These are phyloP conservation scores for Arenaria interpres DNA, from an alignment of 2,113 vertebrate genomes.

Conservation along the genomic window DNA sequence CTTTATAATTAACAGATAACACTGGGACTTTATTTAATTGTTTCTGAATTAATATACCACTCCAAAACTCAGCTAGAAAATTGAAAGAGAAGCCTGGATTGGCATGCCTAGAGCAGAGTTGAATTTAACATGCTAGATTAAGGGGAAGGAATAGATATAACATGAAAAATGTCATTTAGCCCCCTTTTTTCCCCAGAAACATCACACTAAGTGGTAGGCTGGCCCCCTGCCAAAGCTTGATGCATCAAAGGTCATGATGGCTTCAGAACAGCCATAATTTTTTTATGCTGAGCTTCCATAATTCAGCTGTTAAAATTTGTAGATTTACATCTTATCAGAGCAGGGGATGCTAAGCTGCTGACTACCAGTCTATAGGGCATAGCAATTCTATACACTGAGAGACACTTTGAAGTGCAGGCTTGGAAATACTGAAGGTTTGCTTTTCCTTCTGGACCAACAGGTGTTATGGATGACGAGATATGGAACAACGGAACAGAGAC, in stretches of 20 bases:
- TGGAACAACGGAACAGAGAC: accelerated
- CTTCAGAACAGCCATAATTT: background rate
- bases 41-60: conserved; percentile 14
- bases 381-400: background rate
- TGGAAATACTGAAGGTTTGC: background rate
- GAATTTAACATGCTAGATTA: background rate
- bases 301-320: background rate
- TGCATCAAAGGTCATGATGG: conserved; percentile 23
- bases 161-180: conserved; percentile 20
- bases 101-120: background rate
- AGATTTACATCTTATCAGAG: background rate
- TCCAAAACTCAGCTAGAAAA: conserved; percentile 26
- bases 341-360: background rate
- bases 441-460: background rate
- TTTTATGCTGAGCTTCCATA: conserved; percentile 29
- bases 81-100: background rate
- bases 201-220: conserved; percentile 67
- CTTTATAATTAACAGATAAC: background rate
- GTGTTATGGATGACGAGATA: accelerated
- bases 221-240: conserved; percentile 64
- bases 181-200: background rate
- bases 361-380: background rate
- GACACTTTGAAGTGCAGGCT: background rate
- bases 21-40: background rate
- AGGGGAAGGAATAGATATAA: background rate